A percentile compares a stretch with the other conserved stretches of the same genome.
Conservation (phyloP, 2,888 invertebrate species). For the Horisme vitalbata region DNA sequence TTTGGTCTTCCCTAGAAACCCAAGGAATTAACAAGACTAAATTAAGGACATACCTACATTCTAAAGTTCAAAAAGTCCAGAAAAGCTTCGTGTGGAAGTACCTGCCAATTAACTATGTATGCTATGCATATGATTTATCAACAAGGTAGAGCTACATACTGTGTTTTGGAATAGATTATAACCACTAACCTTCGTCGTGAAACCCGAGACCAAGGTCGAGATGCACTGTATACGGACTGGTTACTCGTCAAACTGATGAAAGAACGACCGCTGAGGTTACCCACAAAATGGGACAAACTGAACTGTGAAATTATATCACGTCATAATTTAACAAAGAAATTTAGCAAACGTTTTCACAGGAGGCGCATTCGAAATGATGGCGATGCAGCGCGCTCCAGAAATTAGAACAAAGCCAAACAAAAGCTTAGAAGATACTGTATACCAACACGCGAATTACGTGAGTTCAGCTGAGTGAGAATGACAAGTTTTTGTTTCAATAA, state of each 20-base stretch:
- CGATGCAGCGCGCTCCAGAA: constrained; percentile 37
- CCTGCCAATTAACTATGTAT: not conserved
- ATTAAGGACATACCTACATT: not conserved
- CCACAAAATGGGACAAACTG: constrained; percentile 82
- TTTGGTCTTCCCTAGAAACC: too few species aligned
- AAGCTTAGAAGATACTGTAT: constrained; percentile 46
- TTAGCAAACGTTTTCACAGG: constrained; percentile 38
- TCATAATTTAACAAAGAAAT: constrained; percentile 47
- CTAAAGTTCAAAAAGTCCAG: not conserved
- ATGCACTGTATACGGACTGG: constrained; percentile 83
- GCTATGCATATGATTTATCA: not conserved
- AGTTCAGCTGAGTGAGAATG: constrained; percentile 81
- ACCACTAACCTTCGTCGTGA: constrained; percentile 85
- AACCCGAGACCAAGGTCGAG: constrained; percentile 86
- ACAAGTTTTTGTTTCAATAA: constrained; percentile 73
- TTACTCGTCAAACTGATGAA: constrained; percentile 83
- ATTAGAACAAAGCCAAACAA: constrained; percentile 49
- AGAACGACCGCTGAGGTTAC: constrained; percentile 84
- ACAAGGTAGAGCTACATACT: not conserved
- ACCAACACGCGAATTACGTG: constrained; percentile 64
- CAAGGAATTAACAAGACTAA: not conserved
- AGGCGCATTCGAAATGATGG: constrained; percentile 32
- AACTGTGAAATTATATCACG: constrained; percentile 70
- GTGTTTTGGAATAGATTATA: constrained; percentile 42
- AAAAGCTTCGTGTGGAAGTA: too few species aligned